phyloP scores from a whole-genome alignment of 92 coral and sea anemone species.

The Chrysogorgia sp. region DNA sequence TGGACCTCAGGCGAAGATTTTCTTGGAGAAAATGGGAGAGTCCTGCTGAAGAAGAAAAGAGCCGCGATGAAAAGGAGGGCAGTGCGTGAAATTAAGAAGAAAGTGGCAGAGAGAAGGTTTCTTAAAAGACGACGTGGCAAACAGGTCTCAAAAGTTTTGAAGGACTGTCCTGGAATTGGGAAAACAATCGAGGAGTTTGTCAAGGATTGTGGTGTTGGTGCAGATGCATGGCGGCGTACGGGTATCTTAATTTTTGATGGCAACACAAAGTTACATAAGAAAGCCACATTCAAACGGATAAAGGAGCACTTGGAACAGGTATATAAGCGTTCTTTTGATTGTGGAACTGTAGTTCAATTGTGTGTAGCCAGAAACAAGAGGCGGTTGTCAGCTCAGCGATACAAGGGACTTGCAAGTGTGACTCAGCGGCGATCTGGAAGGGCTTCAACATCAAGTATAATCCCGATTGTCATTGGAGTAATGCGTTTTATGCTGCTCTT shows the following conservation, averaged over 20 bases:
- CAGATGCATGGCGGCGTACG: conserved; percentile 69
- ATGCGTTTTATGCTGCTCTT: conserved; percentile 57
- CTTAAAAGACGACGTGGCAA: conserved; percentile 58
- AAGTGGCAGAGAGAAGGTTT: conserved; percentile 39
- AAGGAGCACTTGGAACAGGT: conserved; percentile 61
- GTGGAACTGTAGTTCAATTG: conserved; percentile 69
- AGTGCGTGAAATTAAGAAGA: conserved; percentile 37
- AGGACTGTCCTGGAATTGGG: conserved; percentile 57
- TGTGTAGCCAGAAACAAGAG: conserved; percentile 68
- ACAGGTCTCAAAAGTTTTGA: conserved; percentile 46
- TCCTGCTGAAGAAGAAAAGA: conserved; percentile 40
- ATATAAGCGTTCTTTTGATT: conserved; percentile 55
- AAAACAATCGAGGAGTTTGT: conserved; percentile 61
- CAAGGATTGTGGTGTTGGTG: conserved; percentile 54
- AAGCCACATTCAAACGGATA: conserved; percentile 63
- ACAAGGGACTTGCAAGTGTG: conserved; percentile 57
- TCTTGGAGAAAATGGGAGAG: conserved; percentile 35
- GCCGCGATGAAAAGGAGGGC: conserved; percentile 35
- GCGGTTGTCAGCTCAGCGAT: conserved; percentile 57
- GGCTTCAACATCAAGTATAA: conserved; percentile 63
- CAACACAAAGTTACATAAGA: conserved; percentile 65
- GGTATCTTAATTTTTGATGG: conserved; percentile 67
- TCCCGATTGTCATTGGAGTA: conserved; percentile 73
- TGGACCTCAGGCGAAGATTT: background rate
- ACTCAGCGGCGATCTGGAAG: conserved; percentile 58